phyloP scores from a whole-genome alignment of 2,888 invertebrate species.

The Acleris cristana region DNA sequence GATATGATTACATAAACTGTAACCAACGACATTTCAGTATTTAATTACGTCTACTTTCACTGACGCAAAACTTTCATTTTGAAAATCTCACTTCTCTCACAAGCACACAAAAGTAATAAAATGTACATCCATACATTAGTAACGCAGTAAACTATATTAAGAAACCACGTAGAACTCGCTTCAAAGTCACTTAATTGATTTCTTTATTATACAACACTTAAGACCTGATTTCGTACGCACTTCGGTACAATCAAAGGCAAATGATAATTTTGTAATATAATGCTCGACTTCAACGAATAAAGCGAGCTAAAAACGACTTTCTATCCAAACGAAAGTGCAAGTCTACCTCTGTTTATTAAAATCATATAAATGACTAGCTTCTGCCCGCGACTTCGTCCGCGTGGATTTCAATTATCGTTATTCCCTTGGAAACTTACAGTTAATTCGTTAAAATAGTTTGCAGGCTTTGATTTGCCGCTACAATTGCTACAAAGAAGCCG shows the following conservation, averaged over 20 bases:
- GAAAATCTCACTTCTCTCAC: conserved; percentile 20
- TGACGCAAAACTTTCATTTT: conserved; percentile 29
- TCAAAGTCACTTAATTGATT: conserved; percentile 1
- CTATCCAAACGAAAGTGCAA: conserved; percentile 39
- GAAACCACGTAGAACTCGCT: neutral
- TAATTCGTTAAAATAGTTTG: no score
- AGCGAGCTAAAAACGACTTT: conserved; percentile 26
- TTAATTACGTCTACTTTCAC: conserved; percentile 25
- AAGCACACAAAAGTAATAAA: neutral
- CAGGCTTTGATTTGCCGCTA: no score
- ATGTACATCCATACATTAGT: neutral
- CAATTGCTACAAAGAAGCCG: no score
- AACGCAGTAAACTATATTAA: neutral
- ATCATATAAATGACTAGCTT: conserved; percentile 5
- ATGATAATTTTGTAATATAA: conserved; percentile 5
- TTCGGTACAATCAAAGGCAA: conserved; percentile 7
- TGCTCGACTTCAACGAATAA: conserved; percentile 15
- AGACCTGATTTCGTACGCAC: conserved; percentile 6
- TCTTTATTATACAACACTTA: neutral
- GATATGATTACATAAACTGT: conserved; percentile 8
- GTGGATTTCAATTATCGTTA: no score
- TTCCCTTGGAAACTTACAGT: no score
- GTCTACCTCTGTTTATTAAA: conserved; percentile 21
- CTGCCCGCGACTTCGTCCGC: no score
- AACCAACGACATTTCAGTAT: conserved; percentile 1